phyloP scores from a whole-genome alignment of 1,140 invertebrate genomes.

The Xylocopa sonorina region DNA sequence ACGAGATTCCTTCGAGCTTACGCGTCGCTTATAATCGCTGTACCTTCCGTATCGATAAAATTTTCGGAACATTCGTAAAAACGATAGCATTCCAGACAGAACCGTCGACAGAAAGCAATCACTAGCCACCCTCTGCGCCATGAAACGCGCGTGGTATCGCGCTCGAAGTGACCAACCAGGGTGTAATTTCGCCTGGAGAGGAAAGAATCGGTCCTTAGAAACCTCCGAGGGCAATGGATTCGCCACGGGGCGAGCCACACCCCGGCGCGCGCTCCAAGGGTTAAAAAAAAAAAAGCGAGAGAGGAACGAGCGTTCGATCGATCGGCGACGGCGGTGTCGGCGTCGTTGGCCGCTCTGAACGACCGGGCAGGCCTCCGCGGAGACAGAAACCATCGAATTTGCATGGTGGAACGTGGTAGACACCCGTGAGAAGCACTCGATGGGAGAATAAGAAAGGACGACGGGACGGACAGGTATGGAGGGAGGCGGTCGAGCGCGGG shows the following conservation, averaged over 20 bases:
- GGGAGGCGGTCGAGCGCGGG: no score
- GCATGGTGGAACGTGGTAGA: background rate
- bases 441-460: background rate
- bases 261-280: constrained; percentile 12
- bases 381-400: constrained; percentile 7
- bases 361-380: background rate
- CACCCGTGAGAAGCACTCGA: no score
- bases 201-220: background rate
- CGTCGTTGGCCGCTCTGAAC: background rate
- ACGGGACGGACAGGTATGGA: no score
- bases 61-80: no score
- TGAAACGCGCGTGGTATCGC: background rate
- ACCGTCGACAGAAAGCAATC: background rate
- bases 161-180: no score
- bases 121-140: background rate
- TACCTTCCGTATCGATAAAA: no score
- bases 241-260: constrained; percentile 23
- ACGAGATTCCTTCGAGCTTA: no score
- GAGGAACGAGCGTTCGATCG: background rate
- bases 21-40: no score
- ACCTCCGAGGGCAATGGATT: background rate
- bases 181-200: background rate
- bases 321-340: background rate
- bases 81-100: background rate
- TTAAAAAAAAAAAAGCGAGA: constrained; percentile 33